phyloP scores from a whole-genome alignment of 2,888 invertebrate genomes.

The Tridacna gigas region DNA sequence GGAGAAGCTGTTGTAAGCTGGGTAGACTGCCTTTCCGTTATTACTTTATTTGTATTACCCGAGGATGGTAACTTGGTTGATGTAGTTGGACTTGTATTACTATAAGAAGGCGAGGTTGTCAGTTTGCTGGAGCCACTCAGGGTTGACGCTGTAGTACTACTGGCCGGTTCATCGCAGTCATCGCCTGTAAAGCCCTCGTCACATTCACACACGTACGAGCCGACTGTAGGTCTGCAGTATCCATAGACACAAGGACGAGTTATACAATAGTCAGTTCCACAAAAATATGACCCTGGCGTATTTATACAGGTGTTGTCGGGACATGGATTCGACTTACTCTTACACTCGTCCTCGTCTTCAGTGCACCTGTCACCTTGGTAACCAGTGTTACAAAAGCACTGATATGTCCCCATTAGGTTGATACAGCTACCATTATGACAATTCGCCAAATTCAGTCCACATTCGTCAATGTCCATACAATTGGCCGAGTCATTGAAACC shows the following conservation, averaged over 20 bases:
- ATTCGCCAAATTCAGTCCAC: constrained; percentile 24
- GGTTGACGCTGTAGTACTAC: too few relatives aligned
- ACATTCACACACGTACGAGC: constrained; percentile 30
- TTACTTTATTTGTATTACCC: too few relatives aligned
- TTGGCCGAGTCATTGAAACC: constrained; percentile 45
- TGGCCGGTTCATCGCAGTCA: background rate
- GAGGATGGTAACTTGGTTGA: too few relatives aligned
- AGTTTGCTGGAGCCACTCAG: too few relatives aligned
- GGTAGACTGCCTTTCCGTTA: too few relatives aligned
- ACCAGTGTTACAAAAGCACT: constrained; percentile 49
- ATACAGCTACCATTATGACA: constrained; percentile 33
- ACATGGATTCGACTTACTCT: constrained; percentile 37
- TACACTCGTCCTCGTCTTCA: constrained; percentile 48
- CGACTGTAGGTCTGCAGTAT: background rate
- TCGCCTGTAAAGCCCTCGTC: constrained; percentile 14
- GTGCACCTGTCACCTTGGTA: constrained; percentile 45
- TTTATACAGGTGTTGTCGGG: constrained; percentile 47
- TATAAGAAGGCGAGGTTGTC: too few relatives aligned
- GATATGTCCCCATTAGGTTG: constrained; percentile 47
- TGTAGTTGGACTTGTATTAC: too few relatives aligned
- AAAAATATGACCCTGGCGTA: constrained; percentile 48
- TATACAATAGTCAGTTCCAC: constrained; percentile 15
- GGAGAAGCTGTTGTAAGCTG: too few relatives aligned
- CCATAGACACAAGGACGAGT: constrained; percentile 5
- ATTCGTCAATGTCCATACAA: constrained; percentile 56